Percentiles rank a stretch among this genome's conserved stretches.
Conservation (phyloP, 1,140 invertebrate genomes). For the Frieseomelitta varia region DNA sequence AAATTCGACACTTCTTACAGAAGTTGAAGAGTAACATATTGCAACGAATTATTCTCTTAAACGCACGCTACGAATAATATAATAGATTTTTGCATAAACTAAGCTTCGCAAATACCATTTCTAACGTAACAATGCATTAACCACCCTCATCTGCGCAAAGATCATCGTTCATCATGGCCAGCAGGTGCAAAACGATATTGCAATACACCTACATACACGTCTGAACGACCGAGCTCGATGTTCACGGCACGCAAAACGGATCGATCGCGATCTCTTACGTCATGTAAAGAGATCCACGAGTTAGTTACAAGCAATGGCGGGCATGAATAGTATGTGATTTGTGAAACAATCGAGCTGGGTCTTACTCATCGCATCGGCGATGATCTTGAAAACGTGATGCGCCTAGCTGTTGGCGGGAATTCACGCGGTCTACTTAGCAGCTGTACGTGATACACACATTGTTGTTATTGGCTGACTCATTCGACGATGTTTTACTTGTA, state of each 20-base stretch:
- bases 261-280: slow-evolving; percentile 33
- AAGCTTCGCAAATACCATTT: slow-evolving; percentile 15
- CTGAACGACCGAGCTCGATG: neutral
- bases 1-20: neutral
- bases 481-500: neutral
- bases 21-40: neutral
- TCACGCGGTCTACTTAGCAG: neutral
- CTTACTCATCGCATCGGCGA: slow-evolving; percentile 3
- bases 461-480: neutral
- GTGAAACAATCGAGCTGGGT: neutral
- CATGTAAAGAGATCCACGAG: neutral
- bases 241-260: neutral
- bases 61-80: neutral
- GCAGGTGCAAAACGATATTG: slow-evolving; percentile 12
- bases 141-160: slow-evolving; percentile 19
- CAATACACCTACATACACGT: no score
- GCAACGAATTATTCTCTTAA: neutral
- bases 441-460: neutral
- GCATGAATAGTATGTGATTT: neutral
- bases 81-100: neutral
- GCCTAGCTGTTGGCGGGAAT: neutral
- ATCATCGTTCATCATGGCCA: neutral
- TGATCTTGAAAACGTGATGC: slow-evolving; percentile 26
- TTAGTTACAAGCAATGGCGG: neutral
- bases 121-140: neutral